phyloP scores from a whole-genome alignment of 1,140 invertebrate genomes.

The Subanguina moxae region DNA sequence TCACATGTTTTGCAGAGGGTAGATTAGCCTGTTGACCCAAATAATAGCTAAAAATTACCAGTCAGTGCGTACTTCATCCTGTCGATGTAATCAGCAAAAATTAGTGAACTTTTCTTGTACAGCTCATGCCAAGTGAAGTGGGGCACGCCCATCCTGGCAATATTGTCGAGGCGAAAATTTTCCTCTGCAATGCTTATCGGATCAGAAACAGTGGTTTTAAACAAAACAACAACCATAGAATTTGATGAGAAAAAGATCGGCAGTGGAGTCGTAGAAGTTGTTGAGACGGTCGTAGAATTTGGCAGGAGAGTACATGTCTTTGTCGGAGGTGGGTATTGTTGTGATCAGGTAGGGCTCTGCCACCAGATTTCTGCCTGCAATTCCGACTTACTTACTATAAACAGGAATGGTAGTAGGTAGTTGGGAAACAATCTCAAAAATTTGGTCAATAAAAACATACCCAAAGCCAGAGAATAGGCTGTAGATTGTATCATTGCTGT shows the following conservation, averaged over 20 bases:
- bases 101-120: slow-evolving; percentile 12
- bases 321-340: neutral
- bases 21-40: no score
- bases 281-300: slow-evolving; percentile 18
- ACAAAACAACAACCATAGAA: neutral
- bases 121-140: neutral
- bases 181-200: slow-evolving; percentile 11
- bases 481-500: slow-evolving; percentile 23
- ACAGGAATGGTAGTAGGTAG: no score
- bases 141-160: neutral
- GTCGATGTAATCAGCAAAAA: slow-evolving; percentile 16
- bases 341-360: slow-evolving; percentile 19
- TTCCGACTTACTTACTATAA: no score
- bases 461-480: slow-evolving; percentile 4
- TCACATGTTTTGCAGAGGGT: no score
- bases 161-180: neutral
- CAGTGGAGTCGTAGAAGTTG: slow-evolving; percentile 13
- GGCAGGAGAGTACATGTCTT: slow-evolving; percentile 3
- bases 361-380: slow-evolving; percentile 20
- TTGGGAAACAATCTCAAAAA: slow-evolving; percentile 8
- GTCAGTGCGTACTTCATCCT: slow-evolving; percentile 5
- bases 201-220: neutral
- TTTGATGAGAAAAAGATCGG: slow-evolving; percentile 8
- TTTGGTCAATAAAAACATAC: slow-evolving; percentile 11
- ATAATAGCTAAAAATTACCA: slow-evolving; percentile 3